phyloP scores from a whole-genome alignment of 2,113 vertebrate genomes.

The Tor tambroides region DNA sequence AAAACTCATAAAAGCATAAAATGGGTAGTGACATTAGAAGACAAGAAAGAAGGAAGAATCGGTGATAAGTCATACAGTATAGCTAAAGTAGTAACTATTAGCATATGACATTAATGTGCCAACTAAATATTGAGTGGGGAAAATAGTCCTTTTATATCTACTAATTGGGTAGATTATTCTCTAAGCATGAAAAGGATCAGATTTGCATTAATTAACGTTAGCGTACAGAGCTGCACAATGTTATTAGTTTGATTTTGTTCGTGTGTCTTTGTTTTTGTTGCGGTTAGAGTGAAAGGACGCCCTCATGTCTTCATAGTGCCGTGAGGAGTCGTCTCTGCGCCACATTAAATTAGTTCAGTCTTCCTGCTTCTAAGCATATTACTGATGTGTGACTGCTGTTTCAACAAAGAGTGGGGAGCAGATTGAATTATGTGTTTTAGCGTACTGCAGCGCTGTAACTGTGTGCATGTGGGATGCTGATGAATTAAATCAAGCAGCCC shows the following conservation, averaged over 20 bases:
- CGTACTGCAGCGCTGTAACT: neutral
- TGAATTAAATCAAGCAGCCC: constrained; percentile 14
- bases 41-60: neutral
- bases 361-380: neutral
- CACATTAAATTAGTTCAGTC: constrained; percentile 11
- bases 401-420: neutral
- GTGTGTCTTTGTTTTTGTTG: neutral
- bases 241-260: neutral
- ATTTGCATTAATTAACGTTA: constrained; percentile 10
- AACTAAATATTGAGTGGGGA: neutral
- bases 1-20: no score
- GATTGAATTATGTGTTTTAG: constrained; percentile 14
- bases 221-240: neutral
- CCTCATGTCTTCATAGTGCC: neutral
- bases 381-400: constrained; percentile 25
- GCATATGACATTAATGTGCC: no score
- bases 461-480: constrained; percentile 22
- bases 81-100: neutral
- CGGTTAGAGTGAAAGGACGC: neutral
- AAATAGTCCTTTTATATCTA: neutral
- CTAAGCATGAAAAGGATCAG: constrained; percentile 6
- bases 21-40: neutral
- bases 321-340: neutral
- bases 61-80: neutral
- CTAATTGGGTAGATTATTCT: constrained; percentile 5